These are phyloP conservation scores for Dryobates pubescens DNA, from an alignment of 2,797 vertebrate species.

Conservation along the genomic window DNA sequence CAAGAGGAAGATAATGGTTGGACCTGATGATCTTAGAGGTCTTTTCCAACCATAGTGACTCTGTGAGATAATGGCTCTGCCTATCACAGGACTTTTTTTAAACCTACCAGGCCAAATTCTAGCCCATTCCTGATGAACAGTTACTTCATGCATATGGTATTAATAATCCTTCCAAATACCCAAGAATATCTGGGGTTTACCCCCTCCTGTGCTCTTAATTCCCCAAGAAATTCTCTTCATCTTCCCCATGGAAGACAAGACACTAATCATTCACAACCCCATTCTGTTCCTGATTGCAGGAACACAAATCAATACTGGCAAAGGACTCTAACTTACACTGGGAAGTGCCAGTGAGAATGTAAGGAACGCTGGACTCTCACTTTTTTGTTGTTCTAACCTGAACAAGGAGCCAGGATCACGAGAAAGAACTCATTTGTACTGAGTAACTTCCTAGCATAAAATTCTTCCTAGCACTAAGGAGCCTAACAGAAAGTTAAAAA, in stretches of 20 bases:
- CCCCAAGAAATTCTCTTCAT: background rate
- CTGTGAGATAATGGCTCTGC: conserved; percentile 24
- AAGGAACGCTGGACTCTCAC: background rate
- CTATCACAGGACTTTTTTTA: background rate
- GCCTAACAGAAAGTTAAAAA: background rate
- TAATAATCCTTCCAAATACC: background rate
- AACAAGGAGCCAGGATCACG: background rate
- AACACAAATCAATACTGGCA: background rate
- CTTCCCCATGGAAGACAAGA: background rate
- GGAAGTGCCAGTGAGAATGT: background rate
- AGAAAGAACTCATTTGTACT: background rate
- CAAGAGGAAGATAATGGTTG: conserved; percentile 35
- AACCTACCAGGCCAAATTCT: conserved; percentile 17
- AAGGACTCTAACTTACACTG: conserved; percentile 3
- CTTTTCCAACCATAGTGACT: too few species aligned
- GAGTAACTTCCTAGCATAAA: background rate
- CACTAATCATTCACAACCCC: background rate
- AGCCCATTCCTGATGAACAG: background rate
- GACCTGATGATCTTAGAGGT: too few species aligned
- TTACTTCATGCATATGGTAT: background rate
- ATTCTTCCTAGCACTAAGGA: background rate
- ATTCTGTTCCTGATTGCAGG: background rate
- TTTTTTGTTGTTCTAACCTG: background rate
- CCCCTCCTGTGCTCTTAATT: background rate
- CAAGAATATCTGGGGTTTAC: background rate